A percentile compares a stretch with the other conserved stretches of the same genome.
Evolutionary conservation across 1,140 invertebrate genomes (phyloP).

Genomic region (Helicoverpa armigera): DNA sequence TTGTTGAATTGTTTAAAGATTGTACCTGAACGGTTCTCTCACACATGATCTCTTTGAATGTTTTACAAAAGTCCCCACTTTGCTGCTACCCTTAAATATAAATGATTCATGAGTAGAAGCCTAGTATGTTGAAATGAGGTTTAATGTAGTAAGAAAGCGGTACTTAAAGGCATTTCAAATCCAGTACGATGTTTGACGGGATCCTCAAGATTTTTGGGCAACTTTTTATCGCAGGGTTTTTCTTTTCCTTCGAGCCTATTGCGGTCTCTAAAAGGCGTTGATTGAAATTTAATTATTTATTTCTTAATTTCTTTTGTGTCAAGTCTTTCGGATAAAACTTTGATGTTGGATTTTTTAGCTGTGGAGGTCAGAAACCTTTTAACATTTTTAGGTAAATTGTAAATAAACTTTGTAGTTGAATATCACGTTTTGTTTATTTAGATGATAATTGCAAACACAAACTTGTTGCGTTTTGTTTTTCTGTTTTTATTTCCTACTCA

Average conservation of each 20-base stretch:
- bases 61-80: slow-evolving; percentile 50
- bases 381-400: too few relatives aligned
- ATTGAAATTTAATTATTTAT: too few relatives aligned
- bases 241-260: not conserved
- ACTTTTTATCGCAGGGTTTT: not conserved
- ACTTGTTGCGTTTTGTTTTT: not conserved
- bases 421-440: too few relatives aligned
- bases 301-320: too few relatives aligned
- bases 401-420: too few relatives aligned
- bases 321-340: too few relatives aligned
- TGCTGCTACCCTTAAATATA: slow-evolving; percentile 38
- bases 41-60: slow-evolving; percentile 43
- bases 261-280: not conserved
- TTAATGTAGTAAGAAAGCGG: slow-evolving; percentile 46
- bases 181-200: slow-evolving; percentile 5
- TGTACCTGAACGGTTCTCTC: slow-evolving; percentile 12
- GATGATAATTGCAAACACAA: too few relatives aligned
- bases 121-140: slow-evolving; percentile 45
- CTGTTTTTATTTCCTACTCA: not conserved
- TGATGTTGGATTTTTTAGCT: too few relatives aligned
- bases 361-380: too few relatives aligned
- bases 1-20: slow-evolving; percentile 44
- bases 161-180: slow-evolving; percentile 33
- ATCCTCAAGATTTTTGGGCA: not conserved
- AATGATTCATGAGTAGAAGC: slow-evolving; percentile 52